These are phyloP conservation scores for Laticauda laticaudata DNA, from an alignment of 2,113 vertebrate genomes.

Conservation along the genomic window DNA sequence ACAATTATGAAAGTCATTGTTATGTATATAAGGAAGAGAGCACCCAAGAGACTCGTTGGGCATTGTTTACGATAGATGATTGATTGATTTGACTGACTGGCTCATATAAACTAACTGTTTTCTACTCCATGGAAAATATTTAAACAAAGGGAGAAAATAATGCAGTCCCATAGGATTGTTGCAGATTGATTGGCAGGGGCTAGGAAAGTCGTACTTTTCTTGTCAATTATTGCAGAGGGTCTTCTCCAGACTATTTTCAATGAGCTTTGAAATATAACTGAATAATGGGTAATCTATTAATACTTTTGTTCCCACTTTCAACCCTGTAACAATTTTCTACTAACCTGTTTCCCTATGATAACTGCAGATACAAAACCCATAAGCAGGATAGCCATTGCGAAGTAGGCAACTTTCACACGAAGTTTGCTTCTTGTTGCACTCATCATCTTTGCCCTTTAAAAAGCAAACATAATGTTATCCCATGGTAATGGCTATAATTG, in stretches of 20 bases:
- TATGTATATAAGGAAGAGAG: background rate
- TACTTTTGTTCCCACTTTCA: background rate
- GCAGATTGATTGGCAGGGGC: background rate
- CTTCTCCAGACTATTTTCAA: background rate
- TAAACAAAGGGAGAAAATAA: background rate
- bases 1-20: background rate
- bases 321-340: slow-evolving; percentile 32
- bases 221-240: background rate
- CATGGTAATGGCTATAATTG: background rate
- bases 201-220: background rate
- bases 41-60: background rate
- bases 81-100: background rate
- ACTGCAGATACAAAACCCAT: slow-evolving; percentile 75
- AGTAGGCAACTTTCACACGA: slow-evolving; percentile 81
- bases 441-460: slow-evolving; percentile 80
- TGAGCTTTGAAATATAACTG: background rate
- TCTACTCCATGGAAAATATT: background rate
- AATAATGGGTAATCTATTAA: background rate
- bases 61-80: background rate
- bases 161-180: background rate
- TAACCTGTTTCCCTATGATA: slow-evolving; percentile 84
- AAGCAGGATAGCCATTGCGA: slow-evolving; percentile 84
- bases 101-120: background rate
- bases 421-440: slow-evolving; percentile 81
- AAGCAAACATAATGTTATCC: background rate